Evolutionary conservation across 1,140 invertebrate species (phyloP).

Genomic region (Scaptodrosophila lebanonensis): DNA sequence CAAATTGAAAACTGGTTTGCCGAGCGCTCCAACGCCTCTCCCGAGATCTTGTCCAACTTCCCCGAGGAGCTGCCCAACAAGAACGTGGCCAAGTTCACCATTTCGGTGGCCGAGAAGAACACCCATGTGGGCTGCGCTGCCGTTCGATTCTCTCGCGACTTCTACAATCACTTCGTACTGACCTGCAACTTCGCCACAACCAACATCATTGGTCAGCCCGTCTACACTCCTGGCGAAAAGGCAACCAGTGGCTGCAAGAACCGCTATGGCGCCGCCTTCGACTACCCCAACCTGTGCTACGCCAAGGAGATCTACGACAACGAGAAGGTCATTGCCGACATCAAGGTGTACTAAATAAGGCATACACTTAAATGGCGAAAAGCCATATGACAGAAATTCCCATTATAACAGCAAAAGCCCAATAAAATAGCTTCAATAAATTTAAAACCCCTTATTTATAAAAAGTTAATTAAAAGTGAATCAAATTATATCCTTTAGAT

Average conservation of each 20-base stretch:
- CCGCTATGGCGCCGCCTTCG: constrained; percentile 40
- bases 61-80: constrained; percentile 35
- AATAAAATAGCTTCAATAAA: constrained; percentile 9
- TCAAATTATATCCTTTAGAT: too few species aligned
- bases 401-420: constrained; percentile 3
- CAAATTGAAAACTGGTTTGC: constrained; percentile 55
- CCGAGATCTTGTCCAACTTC: constrained; percentile 38
- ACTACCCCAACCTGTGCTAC: constrained; percentile 36
- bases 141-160: constrained; percentile 47
- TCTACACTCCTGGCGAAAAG: constrained; percentile 51
- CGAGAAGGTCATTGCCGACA: constrained; percentile 16
- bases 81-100: constrained; percentile 39
- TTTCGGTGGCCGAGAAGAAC: constrained; percentile 52
- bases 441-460: neutral
- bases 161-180: constrained; percentile 53
- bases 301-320: constrained; percentile 39
- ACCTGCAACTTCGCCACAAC: constrained; percentile 51
- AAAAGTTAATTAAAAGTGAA: too few species aligned
- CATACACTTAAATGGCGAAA: neutral
- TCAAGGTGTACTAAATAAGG: constrained; percentile 11
- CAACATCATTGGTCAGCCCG: constrained; percentile 46
- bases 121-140: constrained; percentile 51
- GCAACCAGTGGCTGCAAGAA: constrained; percentile 46
- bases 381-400: neutral
- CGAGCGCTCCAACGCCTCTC: constrained; percentile 22